Conservation (phyloP, 1,140 invertebrate genomes). For the Zophobas atratus region DNA sequence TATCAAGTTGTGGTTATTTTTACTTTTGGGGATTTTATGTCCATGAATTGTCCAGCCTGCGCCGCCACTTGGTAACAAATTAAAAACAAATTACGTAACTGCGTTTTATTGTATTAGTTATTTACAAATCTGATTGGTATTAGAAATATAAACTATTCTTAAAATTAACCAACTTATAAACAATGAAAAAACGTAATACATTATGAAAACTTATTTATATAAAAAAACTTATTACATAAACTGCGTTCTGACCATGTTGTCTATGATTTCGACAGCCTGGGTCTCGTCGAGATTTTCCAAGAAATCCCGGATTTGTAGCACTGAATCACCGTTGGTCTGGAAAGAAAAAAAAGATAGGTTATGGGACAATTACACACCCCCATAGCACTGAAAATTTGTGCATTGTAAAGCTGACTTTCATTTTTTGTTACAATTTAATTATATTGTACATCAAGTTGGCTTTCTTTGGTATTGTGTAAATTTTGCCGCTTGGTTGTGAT, state of each 20-base stretch:
- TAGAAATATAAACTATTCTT: too few species aligned
- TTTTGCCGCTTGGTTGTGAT: too few species aligned
- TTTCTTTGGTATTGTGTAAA: too few species aligned
- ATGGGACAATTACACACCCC: neutral
- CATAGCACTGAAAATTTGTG: neutral
- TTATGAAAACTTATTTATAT: neutral
- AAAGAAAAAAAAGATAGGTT: slow-evolving; percentile 49
- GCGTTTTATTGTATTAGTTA: too few species aligned
- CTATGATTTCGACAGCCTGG: slow-evolving; percentile 58
- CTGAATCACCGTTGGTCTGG: slow-evolving; percentile 55
- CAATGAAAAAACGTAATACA: neutral
- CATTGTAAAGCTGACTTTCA: too few species aligned
- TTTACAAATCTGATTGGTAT: too few species aligned
- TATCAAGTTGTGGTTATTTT: neutral
- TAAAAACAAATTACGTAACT: too few species aligned
- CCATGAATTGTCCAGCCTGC: too few species aligned
- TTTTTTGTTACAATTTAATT: too few species aligned
- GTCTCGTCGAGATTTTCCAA: slow-evolving; percentile 62
- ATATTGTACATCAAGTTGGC: too few species aligned
- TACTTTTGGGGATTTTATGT: too few species aligned
- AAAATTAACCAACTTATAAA: neutral
- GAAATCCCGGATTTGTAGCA: slow-evolving; percentile 61
- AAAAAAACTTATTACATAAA: slow-evolving; percentile 10
- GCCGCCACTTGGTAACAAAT: too few species aligned
- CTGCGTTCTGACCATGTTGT: slow-evolving; percentile 57